Conservation (phyloP, 2,888 invertebrate genomes). For the Catocala fraxini region DNA sequence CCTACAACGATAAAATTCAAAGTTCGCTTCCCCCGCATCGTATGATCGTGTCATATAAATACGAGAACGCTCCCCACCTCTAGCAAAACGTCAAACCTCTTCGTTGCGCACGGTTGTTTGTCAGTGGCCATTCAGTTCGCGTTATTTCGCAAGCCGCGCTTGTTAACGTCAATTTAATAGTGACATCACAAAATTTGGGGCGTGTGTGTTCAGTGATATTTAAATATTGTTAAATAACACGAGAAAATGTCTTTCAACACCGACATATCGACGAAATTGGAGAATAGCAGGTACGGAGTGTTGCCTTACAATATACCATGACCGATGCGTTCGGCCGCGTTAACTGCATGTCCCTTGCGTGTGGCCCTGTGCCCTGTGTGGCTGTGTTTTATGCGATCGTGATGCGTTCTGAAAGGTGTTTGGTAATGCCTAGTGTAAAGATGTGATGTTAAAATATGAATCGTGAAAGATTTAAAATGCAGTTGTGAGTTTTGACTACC, state of each 20-base stretch:
- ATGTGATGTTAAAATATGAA: slow-evolving; percentile 28
- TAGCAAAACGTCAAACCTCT: slow-evolving; percentile 79
- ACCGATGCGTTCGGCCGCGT: slow-evolving; percentile 49
- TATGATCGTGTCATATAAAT: slow-evolving; percentile 85
- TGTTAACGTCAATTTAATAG: slow-evolving; percentile 74
- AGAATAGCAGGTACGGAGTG: slow-evolving; percentile 85
- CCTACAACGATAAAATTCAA: slow-evolving; percentile 69
- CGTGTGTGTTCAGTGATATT: slow-evolving; percentile 87
- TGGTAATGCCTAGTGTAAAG: slow-evolving; percentile 30
- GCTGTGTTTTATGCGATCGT: slow-evolving; percentile 47
- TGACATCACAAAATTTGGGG: slow-evolving; percentile 71
- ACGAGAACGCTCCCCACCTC: slow-evolving; percentile 78
- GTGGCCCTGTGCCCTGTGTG: slow-evolving; percentile 51
- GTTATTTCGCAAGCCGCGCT: slow-evolving; percentile 74
- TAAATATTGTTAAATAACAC: slow-evolving; percentile 80
- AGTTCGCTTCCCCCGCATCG: slow-evolving; percentile 81
- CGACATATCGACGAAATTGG: slow-evolving; percentile 83
- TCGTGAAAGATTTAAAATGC: slow-evolving; percentile 23
- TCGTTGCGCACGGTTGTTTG: slow-evolving; percentile 68
- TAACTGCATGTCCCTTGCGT: slow-evolving; percentile 56
- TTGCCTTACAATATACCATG: slow-evolving; percentile 54
- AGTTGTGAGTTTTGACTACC: slow-evolving; percentile 46
- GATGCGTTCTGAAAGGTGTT: slow-evolving; percentile 55
- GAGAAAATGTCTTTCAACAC: slow-evolving; percentile 86
- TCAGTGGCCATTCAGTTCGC: slow-evolving; percentile 63